Evolutionary conservation across 2,113 vertebrate species (phyloP), one percentile per base, ranked within the genome.

Genomic region (Uria aalge): DNA sequence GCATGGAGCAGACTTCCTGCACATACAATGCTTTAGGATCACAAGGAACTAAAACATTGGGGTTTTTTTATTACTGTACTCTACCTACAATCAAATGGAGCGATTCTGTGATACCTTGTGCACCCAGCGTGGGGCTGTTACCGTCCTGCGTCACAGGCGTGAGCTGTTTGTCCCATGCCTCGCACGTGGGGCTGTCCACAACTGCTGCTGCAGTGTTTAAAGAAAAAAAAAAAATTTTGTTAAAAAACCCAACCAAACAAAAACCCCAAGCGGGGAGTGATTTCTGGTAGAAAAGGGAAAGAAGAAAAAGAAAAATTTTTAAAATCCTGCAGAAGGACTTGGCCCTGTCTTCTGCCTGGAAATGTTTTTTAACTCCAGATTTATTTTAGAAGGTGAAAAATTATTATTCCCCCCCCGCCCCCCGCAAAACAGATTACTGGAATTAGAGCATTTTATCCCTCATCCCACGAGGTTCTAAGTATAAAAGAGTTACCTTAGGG

Each of bases 31-130:
- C 38, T 60, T 84, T 62, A 47, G 50, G 23, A 62, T 40, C 59
- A 23, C 36, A 47, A 0, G 9, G 41, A 57, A 12, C 41, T 30
- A 21, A 74, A 79, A 45, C 22, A 78, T 19, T 0, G 2, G 12
- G 2, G 12, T 23, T 11, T 50, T 50, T 60, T 36, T 6, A 45
- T 40, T 69, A 3, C 43, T 1, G 2, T 22, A 27, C 5, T 0
- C 34, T 53, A 4, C 17, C 55, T 48, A 15, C 50, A 48, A 38
- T 24, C 24, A 24, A 20, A 21, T 5, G 30, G 22, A 50, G 29
- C 0, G 2, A 29, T 34, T 64, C 53, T 55, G 41, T 56, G 68
- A 5, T 23, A 11, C 23, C 11, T 34, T 12, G 15, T 1, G 0
- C 36, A 48, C 22, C 57, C 55, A 8, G 47, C 7, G 0, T 1